phyloP scores from a whole-genome alignment of 1,140 invertebrate genomes.

The Phortica variegata region DNA sequence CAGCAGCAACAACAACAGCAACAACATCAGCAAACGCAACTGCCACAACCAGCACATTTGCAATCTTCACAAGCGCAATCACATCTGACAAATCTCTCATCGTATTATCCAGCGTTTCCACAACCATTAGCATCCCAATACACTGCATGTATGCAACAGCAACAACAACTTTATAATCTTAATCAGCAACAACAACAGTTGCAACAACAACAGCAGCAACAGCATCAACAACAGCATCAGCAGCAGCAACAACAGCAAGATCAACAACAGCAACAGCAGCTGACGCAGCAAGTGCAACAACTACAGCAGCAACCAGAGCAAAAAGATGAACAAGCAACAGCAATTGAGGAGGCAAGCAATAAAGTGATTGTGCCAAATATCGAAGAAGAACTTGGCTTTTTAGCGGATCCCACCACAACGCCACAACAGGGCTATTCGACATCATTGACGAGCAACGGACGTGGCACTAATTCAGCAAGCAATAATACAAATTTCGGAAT shows the following conservation, averaged over 20 bases:
- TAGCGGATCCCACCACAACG: constrained; percentile 62
- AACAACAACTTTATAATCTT: constrained; percentile 55
- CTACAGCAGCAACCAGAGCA: constrained; percentile 61
- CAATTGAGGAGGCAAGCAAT: constrained; percentile 64
- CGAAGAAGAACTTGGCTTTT: constrained; percentile 78
- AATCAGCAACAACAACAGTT: constrained; percentile 55
- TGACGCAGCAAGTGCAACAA: constrained; percentile 17
- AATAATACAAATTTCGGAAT: constrained; percentile 53
- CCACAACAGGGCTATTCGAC: constrained; percentile 59
- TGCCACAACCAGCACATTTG: constrained; percentile 50
- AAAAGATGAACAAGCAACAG: constrained; percentile 65
- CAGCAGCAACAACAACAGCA: constrained; percentile 25
- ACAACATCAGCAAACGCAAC: constrained; percentile 35
- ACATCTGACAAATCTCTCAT: constrained; percentile 43
- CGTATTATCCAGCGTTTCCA: constrained; percentile 53
- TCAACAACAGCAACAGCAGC: constrained; percentile 38
- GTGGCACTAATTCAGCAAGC: constrained; percentile 39
- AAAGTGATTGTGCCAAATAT: constrained; percentile 84
- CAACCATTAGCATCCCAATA: constrained; percentile 53
- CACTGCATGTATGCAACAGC: constrained; percentile 53
- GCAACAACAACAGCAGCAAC: constrained; percentile 55
- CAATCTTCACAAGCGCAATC: constrained; percentile 53
- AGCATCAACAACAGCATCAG: constrained; percentile 55
- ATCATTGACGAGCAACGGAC: constrained; percentile 54
- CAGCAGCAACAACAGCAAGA: constrained; percentile 60